Evolutionary conservation across 92 coral and sea anemone genomes (phyloP), one percentile per base, ranked within the genome.

Genomic region (Heteractis magnifica): DNA sequence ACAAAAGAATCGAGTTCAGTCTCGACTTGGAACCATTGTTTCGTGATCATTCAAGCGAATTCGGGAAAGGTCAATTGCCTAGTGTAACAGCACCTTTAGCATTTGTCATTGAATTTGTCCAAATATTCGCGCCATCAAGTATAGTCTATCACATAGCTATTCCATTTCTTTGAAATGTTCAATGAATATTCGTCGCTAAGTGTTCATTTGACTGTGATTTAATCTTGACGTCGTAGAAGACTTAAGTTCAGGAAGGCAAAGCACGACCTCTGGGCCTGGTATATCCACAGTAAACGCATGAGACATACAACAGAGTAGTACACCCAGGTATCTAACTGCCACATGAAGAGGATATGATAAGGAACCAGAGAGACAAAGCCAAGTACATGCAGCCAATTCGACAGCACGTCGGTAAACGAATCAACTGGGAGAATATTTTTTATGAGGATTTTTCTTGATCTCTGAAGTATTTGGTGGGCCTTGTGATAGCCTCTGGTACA

Each of bases 331-430:
- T 84, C 87, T 41, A 77, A 16, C 55, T 51, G 20, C 76, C 23
- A 60, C 18, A 65, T 8, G 13, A 83, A 62, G 59, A 84, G 65
- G 8, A 84, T 16, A 52, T 84, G 87, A 15, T 75, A 84, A 8
- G 87, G 87, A 26, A 84, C 53, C 49, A 84, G 77, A 0, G 86
- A 49, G 13, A 84, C 87, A 77, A 64, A 84, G 14, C 87, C 68
- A 10, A 84, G 77, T 1, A 84, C 82, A 8, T 52, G 60, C 10
- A 84, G 51, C 87, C 87, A 84, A 8, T 26, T 74, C 5, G 76
- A 48, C 1, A 84, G 53, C 9, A 65, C 21, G 13, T 52, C 71
- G 0, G 21, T 41, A 26, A 84, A 14, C 19, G 56, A 75, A 8
- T 72, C 77, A 12, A 58, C 82, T 50, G 49, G 20, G 48, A 11